A percentile compares a stretch with the other conserved stretches of the same genome.
phyloP scores from a whole-genome alignment of 1,140 invertebrate species.

The Drosophila tristis region DNA sequence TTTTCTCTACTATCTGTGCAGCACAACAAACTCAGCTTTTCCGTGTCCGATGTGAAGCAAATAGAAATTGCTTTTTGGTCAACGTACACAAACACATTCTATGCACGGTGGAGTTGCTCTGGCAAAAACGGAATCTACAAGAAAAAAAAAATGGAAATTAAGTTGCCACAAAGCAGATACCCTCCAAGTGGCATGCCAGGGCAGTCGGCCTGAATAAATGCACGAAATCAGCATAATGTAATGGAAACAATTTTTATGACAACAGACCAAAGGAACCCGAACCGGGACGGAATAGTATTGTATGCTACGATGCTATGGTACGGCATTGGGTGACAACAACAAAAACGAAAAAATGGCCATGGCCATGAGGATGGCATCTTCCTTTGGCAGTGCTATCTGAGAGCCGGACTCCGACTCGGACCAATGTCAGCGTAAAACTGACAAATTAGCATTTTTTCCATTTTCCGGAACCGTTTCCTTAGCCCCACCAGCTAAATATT shows the following conservation, averaged over 20 bases:
- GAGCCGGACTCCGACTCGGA: constrained; percentile 26
- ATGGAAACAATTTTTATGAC: constrained; percentile 83
- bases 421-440: constrained; percentile 82
- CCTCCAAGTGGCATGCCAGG: constrained; percentile 49
- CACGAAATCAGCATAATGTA: constrained; percentile 82
- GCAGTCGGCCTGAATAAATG: constrained; percentile 75
- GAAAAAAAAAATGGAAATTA: constrained; percentile 70
- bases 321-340: neutral
- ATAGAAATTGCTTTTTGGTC: constrained; percentile 78
- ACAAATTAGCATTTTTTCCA: constrained; percentile 83
- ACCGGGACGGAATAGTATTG: constrained; percentile 8
- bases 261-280: constrained; percentile 58
- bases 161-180: constrained; percentile 70
- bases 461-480: constrained; percentile 53
- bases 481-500: constrained; percentile 70
- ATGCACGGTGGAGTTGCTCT: constrained; percentile 27
- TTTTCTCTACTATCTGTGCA: constrained; percentile 45
- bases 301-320: neutral
- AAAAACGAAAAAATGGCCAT: constrained; percentile 19
- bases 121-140: constrained; percentile 15
- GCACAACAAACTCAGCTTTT: constrained; percentile 67
- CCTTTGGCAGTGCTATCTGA: constrained; percentile 8
- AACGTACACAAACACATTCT: constrained; percentile 45
- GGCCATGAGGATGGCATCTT: constrained; percentile 34
- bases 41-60: constrained; percentile 50